Evolutionary conservation across 2,888 invertebrate species (phyloP).

Genomic region (Octonoba sinensis): DNA sequence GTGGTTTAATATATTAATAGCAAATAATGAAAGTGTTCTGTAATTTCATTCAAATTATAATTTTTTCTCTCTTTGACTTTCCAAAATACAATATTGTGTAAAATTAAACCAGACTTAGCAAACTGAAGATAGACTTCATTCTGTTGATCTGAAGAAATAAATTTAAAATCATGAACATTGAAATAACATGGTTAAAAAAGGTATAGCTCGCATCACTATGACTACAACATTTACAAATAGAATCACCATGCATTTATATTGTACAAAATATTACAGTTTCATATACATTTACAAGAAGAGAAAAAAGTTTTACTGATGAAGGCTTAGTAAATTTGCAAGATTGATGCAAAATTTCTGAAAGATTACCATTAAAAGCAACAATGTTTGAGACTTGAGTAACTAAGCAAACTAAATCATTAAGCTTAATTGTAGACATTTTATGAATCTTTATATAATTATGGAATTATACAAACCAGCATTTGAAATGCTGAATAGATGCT

Average conservation of each 20-base stretch:
- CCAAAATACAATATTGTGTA: too few relatives aligned
- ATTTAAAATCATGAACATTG: slow-evolving; percentile 31
- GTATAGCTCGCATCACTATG: slow-evolving; percentile 48
- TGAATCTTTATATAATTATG: slow-evolving; percentile 31
- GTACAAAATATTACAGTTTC: slow-evolving; percentile 57
- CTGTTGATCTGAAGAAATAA: neutral
- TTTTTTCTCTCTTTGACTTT: too few relatives aligned
- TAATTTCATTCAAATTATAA: too few relatives aligned
- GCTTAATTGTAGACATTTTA: slow-evolving; percentile 43
- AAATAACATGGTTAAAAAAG: slow-evolving; percentile 42
- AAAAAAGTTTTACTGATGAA: slow-evolving; percentile 35
- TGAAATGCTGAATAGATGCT: slow-evolving; percentile 59
- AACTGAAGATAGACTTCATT: neutral
- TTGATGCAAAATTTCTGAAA: slow-evolving; percentile 35
- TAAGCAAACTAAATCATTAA: slow-evolving; percentile 49
- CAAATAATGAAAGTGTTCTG: too few relatives aligned
- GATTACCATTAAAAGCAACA: slow-evolving; percentile 22
- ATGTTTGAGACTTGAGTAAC: slow-evolving; percentile 37
- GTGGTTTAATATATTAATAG: too few relatives aligned
- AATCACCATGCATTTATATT: slow-evolving; percentile 60
- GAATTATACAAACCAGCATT: slow-evolving; percentile 63
- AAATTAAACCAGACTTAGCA: too few relatives aligned
- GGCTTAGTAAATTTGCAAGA: slow-evolving; percentile 50
- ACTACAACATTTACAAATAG: slow-evolving; percentile 63
- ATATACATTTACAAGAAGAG: slow-evolving; percentile 60